Evolutionary conservation across 2,888 invertebrate species (phyloP).

Genomic region (Xestia xanthographa): DNA sequence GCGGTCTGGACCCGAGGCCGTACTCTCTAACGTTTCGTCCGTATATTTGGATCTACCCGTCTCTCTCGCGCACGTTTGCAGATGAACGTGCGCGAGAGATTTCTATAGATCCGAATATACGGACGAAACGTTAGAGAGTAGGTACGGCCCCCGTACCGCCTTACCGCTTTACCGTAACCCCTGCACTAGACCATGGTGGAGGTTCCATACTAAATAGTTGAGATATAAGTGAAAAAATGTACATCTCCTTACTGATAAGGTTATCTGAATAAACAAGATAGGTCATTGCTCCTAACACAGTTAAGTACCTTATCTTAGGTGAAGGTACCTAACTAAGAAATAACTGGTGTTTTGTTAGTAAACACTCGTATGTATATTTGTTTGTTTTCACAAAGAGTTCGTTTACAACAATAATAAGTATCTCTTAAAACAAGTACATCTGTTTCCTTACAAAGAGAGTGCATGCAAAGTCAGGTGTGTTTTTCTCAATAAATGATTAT

Average conservation of each 20-base stretch:
- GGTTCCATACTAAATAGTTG: no score
- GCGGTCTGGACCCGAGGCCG: no score
- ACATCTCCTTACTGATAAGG: conserved; percentile 15
- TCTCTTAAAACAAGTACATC: background rate
- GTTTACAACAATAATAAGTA: conserved; percentile 10
- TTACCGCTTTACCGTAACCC: no score
- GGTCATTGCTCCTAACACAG: conserved; percentile 7
- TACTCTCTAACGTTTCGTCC: no score
- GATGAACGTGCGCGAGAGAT: no score
- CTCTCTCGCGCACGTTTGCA: no score
- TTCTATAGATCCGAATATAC: no score
- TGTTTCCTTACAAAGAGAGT: conserved; percentile 5
- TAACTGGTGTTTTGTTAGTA: background rate
- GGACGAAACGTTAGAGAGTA: no score
- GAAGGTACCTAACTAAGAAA: background rate
- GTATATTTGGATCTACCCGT: no score
- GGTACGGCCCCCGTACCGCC: no score
- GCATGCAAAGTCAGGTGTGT: background rate
- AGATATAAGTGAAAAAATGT: background rate
- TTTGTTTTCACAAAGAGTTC: conserved; percentile 13
- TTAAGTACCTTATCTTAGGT: background rate
- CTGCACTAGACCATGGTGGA: no score
- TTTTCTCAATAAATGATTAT: background rate
- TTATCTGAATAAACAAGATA: conserved; percentile 2
- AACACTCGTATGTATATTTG: background rate